These are phyloP conservation scores for Lasioglossum vierecki DNA, from an alignment of 2,888 invertebrate genomes.

Conservation along the genomic window DNA sequence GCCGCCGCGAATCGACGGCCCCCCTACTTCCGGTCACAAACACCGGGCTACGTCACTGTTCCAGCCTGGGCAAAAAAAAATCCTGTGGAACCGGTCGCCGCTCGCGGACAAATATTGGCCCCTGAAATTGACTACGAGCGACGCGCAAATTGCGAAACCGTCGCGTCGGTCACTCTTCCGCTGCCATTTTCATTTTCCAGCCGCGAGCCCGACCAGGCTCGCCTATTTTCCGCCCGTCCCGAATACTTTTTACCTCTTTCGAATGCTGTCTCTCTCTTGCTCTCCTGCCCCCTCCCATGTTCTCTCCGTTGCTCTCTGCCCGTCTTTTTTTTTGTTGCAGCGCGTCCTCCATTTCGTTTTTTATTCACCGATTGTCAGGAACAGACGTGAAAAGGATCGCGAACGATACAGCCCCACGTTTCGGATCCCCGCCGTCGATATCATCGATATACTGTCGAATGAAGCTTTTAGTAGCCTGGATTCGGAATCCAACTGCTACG, in stretches of 20 bases:
- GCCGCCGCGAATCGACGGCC: neutral
- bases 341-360: neutral
- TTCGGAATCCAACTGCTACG: neutral
- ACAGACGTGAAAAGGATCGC: neutral
- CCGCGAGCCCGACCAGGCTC: neutral
- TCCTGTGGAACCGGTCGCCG: conserved; percentile 7
- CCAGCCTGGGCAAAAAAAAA: conserved; percentile 28
- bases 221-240: conserved; percentile 21
- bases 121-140: conserved; percentile 65
- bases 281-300: neutral
- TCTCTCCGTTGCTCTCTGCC: neutral
- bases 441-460: conserved; percentile 9
- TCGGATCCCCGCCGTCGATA: neutral
- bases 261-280: neutral
- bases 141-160: conserved; percentile 60
- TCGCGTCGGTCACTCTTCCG: conserved; percentile 34
- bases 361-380: conserved; percentile 1
- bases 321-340: neutral
- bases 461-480: conserved; percentile 8
- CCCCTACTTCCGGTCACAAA: neutral
- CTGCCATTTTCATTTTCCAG: conserved; percentile 39
- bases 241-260: conserved; percentile 3
- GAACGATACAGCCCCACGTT: neutral
- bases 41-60: neutral
- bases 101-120: conserved; percentile 66